Percentiles rank a stretch among this genome's conserved stretches.
These are phyloP conservation scores for Dicranocentrus wangi DNA, from an alignment of 2,888 invertebrate genomes.

Conservation along the genomic window DNA sequence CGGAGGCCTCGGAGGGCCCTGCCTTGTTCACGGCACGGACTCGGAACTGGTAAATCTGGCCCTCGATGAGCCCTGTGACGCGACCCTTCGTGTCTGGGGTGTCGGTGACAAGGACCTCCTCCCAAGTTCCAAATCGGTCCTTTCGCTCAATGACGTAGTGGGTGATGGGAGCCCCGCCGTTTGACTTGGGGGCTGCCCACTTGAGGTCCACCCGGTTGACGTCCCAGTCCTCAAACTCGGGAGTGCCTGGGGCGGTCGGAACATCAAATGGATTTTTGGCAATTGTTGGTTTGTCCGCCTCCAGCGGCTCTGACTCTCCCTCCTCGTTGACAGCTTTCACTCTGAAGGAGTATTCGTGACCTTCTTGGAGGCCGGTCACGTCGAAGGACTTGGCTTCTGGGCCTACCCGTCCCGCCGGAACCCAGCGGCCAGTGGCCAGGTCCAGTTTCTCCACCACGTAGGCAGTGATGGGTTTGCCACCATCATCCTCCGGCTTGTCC, in stretches of 20 bases:
- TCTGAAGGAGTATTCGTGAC: constrained; percentile 94
- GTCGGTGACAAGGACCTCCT: constrained; percentile 89
- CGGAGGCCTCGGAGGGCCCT: constrained; percentile 87
- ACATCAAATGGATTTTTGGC: constrained; percentile 96
- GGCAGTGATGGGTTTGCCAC: constrained; percentile 92
- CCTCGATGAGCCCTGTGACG: constrained; percentile 89
- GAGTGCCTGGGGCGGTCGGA: constrained; percentile 92
- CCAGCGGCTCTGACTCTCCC: constrained; percentile 93
- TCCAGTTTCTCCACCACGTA: constrained; percentile 96
- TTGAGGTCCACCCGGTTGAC: constrained; percentile 92
- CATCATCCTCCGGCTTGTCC: constrained; percentile 96
- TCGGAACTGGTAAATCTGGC: constrained; percentile 93
- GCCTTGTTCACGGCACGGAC: constrained; percentile 95
- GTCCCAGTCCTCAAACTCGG: constrained; percentile 93
- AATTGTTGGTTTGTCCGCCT: constrained; percentile 83
- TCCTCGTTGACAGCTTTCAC: constrained; percentile 95
- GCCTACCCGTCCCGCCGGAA: constrained; percentile 86
- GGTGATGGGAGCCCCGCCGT: constrained; percentile 91
- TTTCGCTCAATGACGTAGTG: constrained; percentile 95
- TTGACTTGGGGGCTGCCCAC: constrained; percentile 81
- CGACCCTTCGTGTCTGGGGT: constrained; percentile 84
- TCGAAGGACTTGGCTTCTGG: constrained; percentile 87
- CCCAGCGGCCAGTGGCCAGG: constrained; percentile 90
- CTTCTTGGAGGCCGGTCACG: constrained; percentile 90
- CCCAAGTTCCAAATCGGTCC: constrained; percentile 86